Evolutionary conservation across 2,888 invertebrate species (phyloP), one percentile per base, ranked within the genome.

Genomic region (Caradrina clavipalpis): DNA sequence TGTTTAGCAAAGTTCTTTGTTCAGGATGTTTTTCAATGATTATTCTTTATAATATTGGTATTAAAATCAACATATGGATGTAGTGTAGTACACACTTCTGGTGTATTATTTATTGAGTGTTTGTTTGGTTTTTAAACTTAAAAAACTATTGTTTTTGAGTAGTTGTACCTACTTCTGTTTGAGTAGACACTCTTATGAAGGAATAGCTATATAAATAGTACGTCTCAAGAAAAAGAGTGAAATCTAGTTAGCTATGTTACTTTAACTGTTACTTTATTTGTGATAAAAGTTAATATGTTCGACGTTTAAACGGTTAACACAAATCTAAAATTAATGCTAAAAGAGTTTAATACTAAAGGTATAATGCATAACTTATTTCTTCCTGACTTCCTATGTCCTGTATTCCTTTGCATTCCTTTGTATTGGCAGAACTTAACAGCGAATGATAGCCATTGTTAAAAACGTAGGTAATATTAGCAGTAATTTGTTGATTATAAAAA

Each of bases 1-100:
- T 76, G 83, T 81, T 64, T 58, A n/a, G 60, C 50, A 72, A 80
- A 86, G 83, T 86, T 87, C 88, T 86, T 90, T 89, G 87, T 88
- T 86, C 73, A 67, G 80, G 85, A 85, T 86, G 87, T 88, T 89
- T 89, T 89, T 87, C 87, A 88, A 84, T 86, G 83, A 87, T 87
- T 88, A 89, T 87, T 88, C 86, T 88, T 87, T 82, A 74, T 76
- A 79, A 81, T 78, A 78, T 80, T 78, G 78, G 72, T 81, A 83
- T 80, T 76, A 77, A 80, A 76, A 78, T 69, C 74, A 69, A 73
- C 69, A 70, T 76, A 69, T 72, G 68, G 58, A 61, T 67, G 65
- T 56, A 76, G 69, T 49, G 68, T 57, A 42, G 53, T 31, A 51
- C 22, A 54, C 55, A 55, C 60, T 57, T 58, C 69, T 65, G 65